These are phyloP conservation scores for Drosophila jambulina DNA, from an alignment of 1,140 invertebrate species.

Conservation along the genomic window DNA sequence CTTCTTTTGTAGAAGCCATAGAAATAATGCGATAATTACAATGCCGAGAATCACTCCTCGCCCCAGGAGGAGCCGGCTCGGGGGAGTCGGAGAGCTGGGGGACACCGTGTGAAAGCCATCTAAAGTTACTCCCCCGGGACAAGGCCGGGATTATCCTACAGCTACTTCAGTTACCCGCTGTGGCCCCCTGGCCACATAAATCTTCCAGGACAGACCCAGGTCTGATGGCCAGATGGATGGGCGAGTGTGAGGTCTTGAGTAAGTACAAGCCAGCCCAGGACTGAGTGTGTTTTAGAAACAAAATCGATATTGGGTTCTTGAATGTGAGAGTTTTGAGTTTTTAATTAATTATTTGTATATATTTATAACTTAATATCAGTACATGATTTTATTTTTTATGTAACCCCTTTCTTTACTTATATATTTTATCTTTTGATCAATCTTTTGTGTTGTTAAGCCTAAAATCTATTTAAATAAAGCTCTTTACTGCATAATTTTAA, in stretches of 20 bases:
- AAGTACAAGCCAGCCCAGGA: neutral
- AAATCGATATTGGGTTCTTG: neutral
- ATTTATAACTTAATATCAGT: too few species aligned
- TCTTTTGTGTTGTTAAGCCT: neutral
- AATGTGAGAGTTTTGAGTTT: neutral
- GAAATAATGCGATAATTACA: conserved; percentile 78
- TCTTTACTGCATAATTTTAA: neutral
- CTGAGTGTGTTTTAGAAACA: neutral
- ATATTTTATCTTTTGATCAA: neutral
- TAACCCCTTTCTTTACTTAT: neutral
- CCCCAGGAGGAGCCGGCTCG: conserved; percentile 6
- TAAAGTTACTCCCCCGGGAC: conserved; percentile 23
- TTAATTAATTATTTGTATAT: neutral
- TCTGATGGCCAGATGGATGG: conserved; percentile 1
- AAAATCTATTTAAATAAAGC: neutral
- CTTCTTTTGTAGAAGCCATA: conserved; percentile 61
- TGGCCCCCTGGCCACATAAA: conserved; percentile 36
- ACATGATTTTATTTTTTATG: neutral
- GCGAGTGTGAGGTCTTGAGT: neutral
- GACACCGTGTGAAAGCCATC: conserved; percentile 39
- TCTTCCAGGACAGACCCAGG: conserved; percentile 4
- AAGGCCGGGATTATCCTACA: conserved; percentile 22
- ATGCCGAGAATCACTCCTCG: conserved; percentile 63
- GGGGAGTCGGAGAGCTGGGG: conserved; percentile 2
- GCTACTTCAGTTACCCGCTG: conserved; percentile 38